Evolutionary conservation across 2,888 invertebrate genomes (phyloP).

Genomic region (Microplitis deprimator): DNA sequence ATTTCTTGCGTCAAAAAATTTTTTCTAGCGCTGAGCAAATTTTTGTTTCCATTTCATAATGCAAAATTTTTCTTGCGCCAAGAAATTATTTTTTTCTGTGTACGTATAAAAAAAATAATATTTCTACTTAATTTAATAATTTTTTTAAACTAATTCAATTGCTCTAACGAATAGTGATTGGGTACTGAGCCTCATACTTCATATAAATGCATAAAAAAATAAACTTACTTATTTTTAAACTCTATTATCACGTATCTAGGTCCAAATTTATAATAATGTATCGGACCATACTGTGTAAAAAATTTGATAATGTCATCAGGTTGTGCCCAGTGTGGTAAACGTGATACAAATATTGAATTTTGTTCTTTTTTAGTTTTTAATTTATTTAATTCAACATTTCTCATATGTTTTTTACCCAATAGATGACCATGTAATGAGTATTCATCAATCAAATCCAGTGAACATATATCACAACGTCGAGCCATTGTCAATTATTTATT

Average conservation of each 20-base stretch:
- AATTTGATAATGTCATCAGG: slow-evolving; percentile 45
- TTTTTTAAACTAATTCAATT: too few species aligned
- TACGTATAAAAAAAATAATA: too few species aligned
- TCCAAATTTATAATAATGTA: slow-evolving; percentile 50
- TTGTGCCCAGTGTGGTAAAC: slow-evolving; percentile 49
- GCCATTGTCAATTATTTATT: slow-evolving; percentile 48
- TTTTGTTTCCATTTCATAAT: too few species aligned
- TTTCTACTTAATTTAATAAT: too few species aligned
- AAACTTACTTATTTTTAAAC: slow-evolving; percentile 56
- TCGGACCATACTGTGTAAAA: slow-evolving; percentile 57
- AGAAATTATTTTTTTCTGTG: too few species aligned
- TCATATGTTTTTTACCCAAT: slow-evolving; percentile 61
- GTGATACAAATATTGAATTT: slow-evolving; percentile 58
- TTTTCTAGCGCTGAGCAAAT: too few species aligned
- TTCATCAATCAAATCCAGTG: slow-evolving; percentile 52
- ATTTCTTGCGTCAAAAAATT: too few species aligned
- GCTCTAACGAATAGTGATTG: too few species aligned
- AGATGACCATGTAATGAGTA: slow-evolving; percentile 57
- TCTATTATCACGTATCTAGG: slow-evolving; percentile 54
- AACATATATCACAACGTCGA: slow-evolving; percentile 59
- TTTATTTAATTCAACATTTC: slow-evolving; percentile 47
- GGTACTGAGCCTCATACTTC: too few species aligned
- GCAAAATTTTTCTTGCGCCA: too few species aligned
- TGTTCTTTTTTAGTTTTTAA: slow-evolving; percentile 44
- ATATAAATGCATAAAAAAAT: slow-evolving; percentile 20